These are phyloP conservation scores for Odontamblyopus lacepedii DNA, from an alignment of 2,797 vertebrate genomes.

Conservation along the genomic window DNA sequence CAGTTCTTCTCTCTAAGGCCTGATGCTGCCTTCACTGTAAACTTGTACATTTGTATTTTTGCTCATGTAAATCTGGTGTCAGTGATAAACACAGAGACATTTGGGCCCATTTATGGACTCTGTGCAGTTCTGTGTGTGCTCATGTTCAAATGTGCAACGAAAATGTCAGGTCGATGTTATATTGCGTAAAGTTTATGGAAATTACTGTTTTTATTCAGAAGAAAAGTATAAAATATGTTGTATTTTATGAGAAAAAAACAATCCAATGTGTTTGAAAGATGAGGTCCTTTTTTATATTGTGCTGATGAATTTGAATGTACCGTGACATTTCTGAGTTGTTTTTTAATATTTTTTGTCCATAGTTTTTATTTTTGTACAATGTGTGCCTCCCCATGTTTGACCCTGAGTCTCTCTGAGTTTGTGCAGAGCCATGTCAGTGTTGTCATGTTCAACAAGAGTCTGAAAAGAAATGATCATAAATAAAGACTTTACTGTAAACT, in stretches of 20 bases:
- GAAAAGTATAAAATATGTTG: neutral
- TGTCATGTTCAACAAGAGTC: slow-evolving; percentile 37
- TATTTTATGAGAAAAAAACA: neutral
- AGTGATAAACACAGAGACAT: neutral
- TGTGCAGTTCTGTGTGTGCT: too few relatives aligned
- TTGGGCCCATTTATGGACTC: too few relatives aligned
- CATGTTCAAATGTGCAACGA: neutral
- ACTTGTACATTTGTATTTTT: neutral
- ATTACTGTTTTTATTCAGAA: neutral
- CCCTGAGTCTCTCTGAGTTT: slow-evolving; percentile 68
- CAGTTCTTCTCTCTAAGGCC: neutral
- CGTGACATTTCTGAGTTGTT: slow-evolving; percentile 20
- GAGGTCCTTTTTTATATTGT: slow-evolving; percentile 7
- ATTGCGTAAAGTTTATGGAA: neutral
- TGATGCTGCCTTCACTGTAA: neutral
- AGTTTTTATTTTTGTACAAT: slow-evolving; percentile 68
- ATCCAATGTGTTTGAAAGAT: neutral
- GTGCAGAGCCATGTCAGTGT: slow-evolving; percentile 29
- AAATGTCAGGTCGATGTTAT: neutral
- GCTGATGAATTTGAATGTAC: slow-evolving; percentile 53
- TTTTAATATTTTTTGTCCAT: slow-evolving; percentile 17
- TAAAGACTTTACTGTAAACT: slow-evolving; percentile 52
- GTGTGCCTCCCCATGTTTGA: slow-evolving; percentile 60
- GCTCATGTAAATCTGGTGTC: neutral
- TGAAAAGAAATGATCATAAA: slow-evolving; percentile 64